phyloP scores from a whole-genome alignment of 2,888 invertebrate species.

The Atethmia centrago region DNA sequence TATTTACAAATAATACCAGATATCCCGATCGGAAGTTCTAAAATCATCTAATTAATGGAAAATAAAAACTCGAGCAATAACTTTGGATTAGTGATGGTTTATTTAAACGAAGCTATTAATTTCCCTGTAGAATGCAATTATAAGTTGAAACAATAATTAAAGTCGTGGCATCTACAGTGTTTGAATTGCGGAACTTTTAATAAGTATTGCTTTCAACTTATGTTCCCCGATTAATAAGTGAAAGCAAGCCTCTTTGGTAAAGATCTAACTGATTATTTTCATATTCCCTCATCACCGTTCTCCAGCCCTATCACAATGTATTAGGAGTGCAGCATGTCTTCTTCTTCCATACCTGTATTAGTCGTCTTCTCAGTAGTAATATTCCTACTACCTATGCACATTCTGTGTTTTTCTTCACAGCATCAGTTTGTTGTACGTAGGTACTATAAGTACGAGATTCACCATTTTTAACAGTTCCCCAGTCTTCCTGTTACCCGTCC shows the following conservation, averaged over 20 bases:
- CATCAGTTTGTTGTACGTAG: no score
- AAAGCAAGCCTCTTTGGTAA: no score
- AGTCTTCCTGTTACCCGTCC: neutral
- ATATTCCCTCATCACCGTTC: neutral
- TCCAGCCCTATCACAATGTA: no score
- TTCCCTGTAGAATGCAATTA: conserved; percentile 15
- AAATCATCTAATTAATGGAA: neutral
- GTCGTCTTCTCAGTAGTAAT: no score
- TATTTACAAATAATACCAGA: neutral
- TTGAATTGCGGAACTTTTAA: neutral
- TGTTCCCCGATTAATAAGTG: no score
- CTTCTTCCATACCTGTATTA: no score
- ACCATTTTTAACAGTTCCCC: neutral
- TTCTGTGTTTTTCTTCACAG: no score
- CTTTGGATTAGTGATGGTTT: neutral
- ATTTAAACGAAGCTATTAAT: conserved; percentile 11
- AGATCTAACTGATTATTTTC: neutral
- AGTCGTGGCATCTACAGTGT: neutral
- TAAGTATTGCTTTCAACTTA: neutral
- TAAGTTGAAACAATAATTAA: neutral
- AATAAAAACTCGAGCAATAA: conserved; percentile 2
- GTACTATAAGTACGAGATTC: no score
- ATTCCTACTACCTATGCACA: no score
- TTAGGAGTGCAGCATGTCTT: no score
- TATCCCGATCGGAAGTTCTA: neutral